Evolutionary conservation across 2,113 vertebrate genomes (phyloP).

Genomic region (Oreamnos americanus): DNA sequence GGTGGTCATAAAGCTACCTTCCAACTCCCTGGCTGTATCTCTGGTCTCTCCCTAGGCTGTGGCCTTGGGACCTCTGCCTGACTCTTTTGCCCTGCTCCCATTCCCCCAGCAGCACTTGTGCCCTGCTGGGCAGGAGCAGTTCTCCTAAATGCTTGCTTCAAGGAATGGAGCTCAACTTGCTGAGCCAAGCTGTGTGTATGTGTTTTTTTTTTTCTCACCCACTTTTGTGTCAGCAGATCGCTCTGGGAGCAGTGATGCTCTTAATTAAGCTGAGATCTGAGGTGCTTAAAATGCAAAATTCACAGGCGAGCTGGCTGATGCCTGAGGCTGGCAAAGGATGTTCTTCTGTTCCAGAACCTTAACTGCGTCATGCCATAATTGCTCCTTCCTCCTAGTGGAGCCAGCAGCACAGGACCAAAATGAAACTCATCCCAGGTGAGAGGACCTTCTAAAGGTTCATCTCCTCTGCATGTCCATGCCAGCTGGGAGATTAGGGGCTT

Average conservation of each 20-base stretch:
- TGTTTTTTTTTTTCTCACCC: background rate
- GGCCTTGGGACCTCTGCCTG: background rate
- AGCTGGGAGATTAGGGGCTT: background rate
- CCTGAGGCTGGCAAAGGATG: conserved; percentile 42
- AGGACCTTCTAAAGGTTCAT: background rate
- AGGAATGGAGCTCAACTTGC: conserved; percentile 32
- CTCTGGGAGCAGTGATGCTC: conserved; percentile 59
- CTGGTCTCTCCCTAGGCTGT: background rate
- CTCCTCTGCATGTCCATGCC: background rate
- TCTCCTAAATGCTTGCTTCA: background rate
- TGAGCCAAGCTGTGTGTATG: background rate
- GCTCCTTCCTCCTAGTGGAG: background rate
- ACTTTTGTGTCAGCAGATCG: conserved; percentile 54
- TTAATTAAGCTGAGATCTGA: conserved; percentile 69
- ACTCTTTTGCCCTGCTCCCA: background rate
- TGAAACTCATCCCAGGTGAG: background rate
- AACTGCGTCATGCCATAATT: background rate
- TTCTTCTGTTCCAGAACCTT: conserved; percentile 15
- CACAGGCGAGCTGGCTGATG: conserved; percentile 41
- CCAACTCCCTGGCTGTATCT: fast-evolving
- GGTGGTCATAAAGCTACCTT: background rate
- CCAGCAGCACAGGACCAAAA: background rate
- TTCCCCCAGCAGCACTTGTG: background rate
- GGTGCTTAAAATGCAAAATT: conserved; percentile 71
- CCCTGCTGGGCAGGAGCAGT: background rate